Evolutionary conservation across 1,140 invertebrate genomes (phyloP).

Genomic region (Magallana ariakensis): DNA sequence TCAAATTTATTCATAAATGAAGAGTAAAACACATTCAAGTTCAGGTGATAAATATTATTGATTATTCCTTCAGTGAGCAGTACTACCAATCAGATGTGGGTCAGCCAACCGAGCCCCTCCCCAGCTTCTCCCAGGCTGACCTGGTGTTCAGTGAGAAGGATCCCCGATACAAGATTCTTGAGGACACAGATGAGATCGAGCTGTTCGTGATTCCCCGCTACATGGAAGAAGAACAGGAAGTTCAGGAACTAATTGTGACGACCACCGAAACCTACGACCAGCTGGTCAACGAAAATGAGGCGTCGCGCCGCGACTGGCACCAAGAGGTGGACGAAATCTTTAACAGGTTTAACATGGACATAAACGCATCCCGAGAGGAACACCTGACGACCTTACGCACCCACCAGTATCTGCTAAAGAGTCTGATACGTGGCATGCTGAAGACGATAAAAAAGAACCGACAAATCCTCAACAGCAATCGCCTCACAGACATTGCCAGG

Average conservation of each 20-base stretch:
- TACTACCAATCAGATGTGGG: not conserved
- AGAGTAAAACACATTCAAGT: too few relatives aligned
- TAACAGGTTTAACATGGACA: not conserved
- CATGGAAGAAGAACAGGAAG: not conserved
- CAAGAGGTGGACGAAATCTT: not conserved
- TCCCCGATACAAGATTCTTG: not conserved
- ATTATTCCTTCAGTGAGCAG: not conserved
- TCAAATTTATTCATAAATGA: too few relatives aligned
- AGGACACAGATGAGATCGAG: constrained; percentile 8
- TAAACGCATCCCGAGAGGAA: not conserved
- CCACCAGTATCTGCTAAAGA: not conserved
- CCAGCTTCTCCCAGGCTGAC: not conserved
- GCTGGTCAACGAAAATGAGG: not conserved
- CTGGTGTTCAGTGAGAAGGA: not conserved
- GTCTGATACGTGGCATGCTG: not conserved
- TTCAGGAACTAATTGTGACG: not conserved
- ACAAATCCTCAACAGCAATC: not conserved
- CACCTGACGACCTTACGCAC: constrained; percentile 3
- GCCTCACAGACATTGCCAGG: not conserved
- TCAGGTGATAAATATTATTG: too few relatives aligned
- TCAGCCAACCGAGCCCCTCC: not conserved
- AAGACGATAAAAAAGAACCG: not conserved
- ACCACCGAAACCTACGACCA: not conserved
- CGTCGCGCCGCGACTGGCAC: not conserved
- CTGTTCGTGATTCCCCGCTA: not conserved